Conservation (phyloP, 2,888 invertebrate genomes). For the Timema cristinae region DNA sequence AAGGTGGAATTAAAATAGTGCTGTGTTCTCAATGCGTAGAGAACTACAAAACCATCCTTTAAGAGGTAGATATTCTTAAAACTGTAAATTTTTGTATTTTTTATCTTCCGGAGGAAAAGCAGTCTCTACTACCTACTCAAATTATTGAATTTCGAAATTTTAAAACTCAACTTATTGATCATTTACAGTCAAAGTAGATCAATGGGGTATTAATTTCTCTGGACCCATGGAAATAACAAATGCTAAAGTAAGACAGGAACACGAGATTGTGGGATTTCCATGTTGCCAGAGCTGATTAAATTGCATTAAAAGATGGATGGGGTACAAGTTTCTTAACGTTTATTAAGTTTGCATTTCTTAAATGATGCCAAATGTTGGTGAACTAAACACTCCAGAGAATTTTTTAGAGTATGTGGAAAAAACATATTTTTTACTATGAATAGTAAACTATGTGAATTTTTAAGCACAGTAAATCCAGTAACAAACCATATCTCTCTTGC, state of each 20-base stretch:
- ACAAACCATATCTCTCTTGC: background rate
- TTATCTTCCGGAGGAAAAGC: background rate
- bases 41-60: too few relatives aligned
- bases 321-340: background rate
- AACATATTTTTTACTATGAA: slow-evolving; percentile 9
- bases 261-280: background rate
- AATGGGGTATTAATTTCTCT: too few relatives aligned
- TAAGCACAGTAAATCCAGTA: background rate
- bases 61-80: too few relatives aligned
- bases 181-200: too few relatives aligned
- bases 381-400: slow-evolving; percentile 2
- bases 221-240: background rate
- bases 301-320: background rate
- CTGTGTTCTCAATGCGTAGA: too few relatives aligned
- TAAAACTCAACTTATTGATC: background rate
- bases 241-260: background rate
- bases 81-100: too few relatives aligned
- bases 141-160: background rate
- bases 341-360: background rate
- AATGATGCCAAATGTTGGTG: background rate
- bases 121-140: background rate
- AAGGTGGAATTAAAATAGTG: too few relatives aligned
- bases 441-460: background rate
- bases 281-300: background rate
- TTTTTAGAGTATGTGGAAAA: background rate